These are phyloP conservation scores for Tetanocera ferruginea DNA, from an alignment of 2,888 invertebrate species.

Conservation along the genomic window DNA sequence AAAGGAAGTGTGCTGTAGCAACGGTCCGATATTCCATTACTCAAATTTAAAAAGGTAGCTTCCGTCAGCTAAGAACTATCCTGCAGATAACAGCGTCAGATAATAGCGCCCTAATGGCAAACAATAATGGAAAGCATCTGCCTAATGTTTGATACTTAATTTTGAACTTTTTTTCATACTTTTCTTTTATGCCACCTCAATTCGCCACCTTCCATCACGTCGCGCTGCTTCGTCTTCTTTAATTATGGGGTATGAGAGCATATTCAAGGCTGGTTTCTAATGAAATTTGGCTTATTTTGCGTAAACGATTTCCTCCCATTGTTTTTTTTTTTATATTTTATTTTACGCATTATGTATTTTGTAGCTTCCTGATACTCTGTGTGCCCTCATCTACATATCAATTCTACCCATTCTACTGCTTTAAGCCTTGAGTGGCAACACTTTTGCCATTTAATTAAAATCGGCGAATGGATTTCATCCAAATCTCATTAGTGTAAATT, in stretches of 20 bases:
- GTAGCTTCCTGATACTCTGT: too few species aligned
- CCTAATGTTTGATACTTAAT: constrained; percentile 19
- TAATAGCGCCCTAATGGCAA: constrained; percentile 2
- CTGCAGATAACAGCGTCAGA: background rate
- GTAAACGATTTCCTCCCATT: background rate
- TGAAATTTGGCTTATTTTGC: background rate
- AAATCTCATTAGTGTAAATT: too few species aligned
- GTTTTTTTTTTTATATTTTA: background rate
- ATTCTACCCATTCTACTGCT: too few species aligned
- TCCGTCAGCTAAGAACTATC: background rate
- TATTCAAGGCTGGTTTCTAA: background rate
- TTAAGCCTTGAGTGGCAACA: background rate
- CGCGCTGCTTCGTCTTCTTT: background rate
- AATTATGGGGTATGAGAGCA: background rate
- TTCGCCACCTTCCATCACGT: too few species aligned
- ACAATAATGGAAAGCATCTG: constrained; percentile 17
- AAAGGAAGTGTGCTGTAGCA: background rate
- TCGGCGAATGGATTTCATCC: background rate
- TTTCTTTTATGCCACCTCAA: background rate
- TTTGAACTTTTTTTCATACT: background rate
- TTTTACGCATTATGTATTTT: background rate
- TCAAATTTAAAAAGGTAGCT: constrained; percentile 3
- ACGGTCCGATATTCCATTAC: background rate
- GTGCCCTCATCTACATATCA: too few species aligned
- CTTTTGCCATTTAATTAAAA: background rate